Conservation (phyloP, 1,140 invertebrate species). For the Caenorhabditis inopinata region DNA sequence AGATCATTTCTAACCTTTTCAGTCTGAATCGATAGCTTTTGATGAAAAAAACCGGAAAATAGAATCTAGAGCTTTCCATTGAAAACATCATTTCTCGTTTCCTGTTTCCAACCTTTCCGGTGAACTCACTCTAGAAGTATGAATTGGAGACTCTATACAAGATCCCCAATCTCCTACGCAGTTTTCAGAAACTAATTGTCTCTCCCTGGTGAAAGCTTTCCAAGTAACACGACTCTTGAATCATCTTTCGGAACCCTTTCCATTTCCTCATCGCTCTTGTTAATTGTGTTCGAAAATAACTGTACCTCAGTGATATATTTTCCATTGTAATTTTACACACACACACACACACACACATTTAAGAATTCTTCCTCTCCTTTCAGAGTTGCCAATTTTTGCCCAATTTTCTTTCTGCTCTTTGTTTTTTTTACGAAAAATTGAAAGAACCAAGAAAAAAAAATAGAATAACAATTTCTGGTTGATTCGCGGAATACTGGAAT, state of each 20-base stretch:
- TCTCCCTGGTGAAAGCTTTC: neutral
- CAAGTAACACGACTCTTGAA: neutral
- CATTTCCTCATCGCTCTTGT: neutral
- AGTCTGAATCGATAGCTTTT: no score
- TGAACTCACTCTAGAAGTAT: neutral
- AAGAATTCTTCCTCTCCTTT: neutral
- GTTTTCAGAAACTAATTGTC: neutral
- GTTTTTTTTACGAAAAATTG: neutral
- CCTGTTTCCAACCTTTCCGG: no score
- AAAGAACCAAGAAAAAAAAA: neutral
- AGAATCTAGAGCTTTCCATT: neutral
- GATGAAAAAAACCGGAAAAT: no score
- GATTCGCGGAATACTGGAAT: no score
- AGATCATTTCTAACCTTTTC: neutral
- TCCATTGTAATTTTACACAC: constrained; percentile 16
- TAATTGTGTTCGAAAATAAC: no score
- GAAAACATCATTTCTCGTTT: neutral
- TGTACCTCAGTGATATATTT: no score
- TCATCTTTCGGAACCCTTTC: neutral
- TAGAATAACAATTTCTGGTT: no score
- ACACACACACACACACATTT: neutral
- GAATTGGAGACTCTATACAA: neutral
- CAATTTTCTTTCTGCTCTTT: neutral
- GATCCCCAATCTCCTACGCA: constrained; percentile 13
- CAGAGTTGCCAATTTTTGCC: neutral